Percentiles rank a stretch among this genome's conserved stretches.
phyloP scores from a whole-genome alignment of 2,797 vertebrate genomes.

The Spinus pinus region DNA sequence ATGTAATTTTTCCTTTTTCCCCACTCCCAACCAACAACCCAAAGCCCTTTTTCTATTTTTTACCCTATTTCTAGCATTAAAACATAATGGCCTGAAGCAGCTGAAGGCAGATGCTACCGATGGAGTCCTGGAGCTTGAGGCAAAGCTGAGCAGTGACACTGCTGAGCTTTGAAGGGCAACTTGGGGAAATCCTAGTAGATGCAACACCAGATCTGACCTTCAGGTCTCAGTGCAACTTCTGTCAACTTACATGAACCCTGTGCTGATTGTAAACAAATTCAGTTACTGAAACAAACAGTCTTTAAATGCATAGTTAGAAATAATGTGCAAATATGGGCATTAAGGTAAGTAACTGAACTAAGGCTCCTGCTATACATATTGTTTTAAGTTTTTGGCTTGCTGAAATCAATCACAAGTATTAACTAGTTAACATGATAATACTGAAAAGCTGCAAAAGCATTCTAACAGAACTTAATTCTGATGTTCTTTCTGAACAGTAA shows the following conservation, averaged over 20 bases:
- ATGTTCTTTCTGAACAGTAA: background rate
- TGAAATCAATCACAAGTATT: conserved; percentile 35
- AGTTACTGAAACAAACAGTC: conserved; percentile 47
- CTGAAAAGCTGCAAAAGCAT: conserved; percentile 25
- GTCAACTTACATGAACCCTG: background rate
- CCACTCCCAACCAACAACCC: fast-evolving
- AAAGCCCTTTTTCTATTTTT: background rate
- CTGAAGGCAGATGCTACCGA: background rate
- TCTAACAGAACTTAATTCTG: conserved; percentile 31
- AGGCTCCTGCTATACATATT: background rate
- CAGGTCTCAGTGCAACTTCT: background rate
- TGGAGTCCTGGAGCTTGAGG: background rate
- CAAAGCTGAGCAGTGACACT: background rate
- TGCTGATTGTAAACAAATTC: conserved; percentile 34
- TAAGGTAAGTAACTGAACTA: conserved; percentile 48
- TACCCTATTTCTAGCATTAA: background rate
- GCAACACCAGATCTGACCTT: conserved; percentile 14
- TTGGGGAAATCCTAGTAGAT: background rate
- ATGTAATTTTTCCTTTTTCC: background rate
- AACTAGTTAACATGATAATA: conserved; percentile 35
- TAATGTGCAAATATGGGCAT: conserved; percentile 70
- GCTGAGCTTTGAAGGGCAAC: background rate
- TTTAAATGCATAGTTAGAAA: conserved; percentile 76
- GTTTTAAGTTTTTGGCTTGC: conserved; percentile 54
- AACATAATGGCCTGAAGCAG: background rate